phyloP scores from a whole-genome alignment of 2,113 vertebrate genomes.

The Phrynosoma platyrhinos region DNA sequence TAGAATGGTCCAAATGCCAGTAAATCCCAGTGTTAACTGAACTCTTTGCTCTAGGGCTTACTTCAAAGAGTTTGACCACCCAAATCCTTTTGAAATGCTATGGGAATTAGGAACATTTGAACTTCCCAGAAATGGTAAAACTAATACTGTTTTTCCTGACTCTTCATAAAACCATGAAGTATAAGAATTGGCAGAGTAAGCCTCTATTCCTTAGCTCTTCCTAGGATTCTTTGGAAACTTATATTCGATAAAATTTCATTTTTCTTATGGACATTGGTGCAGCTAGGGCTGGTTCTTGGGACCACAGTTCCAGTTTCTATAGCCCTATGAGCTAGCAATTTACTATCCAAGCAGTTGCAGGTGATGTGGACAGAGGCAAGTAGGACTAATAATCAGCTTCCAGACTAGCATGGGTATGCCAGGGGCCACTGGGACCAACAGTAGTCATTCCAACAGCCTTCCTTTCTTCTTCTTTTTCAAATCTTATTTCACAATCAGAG shows the following conservation, averaged over 20 bases:
- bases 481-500: too few species aligned
- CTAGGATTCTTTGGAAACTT: background rate
- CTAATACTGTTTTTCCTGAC: background rate
- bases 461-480: too few species aligned
- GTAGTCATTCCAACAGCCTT: too few species aligned
- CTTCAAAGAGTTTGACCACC: constrained; percentile 17
- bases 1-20: constrained; percentile 3
- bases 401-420: too few species aligned
- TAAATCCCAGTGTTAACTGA: background rate
- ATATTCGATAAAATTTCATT: background rate
- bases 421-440: too few species aligned
- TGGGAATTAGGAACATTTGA: constrained; percentile 6
- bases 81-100: constrained; percentile 13
- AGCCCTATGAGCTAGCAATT: too few species aligned
- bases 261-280: too few species aligned
- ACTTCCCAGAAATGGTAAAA: background rate
- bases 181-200: background rate
- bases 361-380: too few species aligned
- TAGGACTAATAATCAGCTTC: too few species aligned
- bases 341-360: too few species aligned
- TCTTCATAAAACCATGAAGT: background rate
- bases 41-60: constrained; percentile 3
- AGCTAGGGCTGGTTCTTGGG: too few species aligned
- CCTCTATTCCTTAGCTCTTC: background rate
- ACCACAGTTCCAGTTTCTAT: too few species aligned